Conservation (phyloP, 2,888 invertebrate species). For the Ditula angustiorana region DNA sequence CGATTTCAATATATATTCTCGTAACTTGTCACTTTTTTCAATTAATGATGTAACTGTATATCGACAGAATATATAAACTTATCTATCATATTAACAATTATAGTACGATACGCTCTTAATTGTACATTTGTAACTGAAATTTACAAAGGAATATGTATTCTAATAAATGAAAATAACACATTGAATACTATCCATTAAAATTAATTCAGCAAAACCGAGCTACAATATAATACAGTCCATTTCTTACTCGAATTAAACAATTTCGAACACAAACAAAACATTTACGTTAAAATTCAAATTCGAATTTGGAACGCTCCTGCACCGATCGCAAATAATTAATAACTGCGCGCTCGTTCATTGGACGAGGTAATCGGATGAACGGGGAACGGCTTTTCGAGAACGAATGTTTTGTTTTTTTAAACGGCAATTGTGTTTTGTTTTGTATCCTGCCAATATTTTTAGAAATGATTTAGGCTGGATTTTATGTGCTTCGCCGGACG, state of each 20-base stretch:
- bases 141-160: too few relatives aligned
- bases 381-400: slow-evolving; percentile 61
- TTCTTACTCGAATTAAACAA: slow-evolving; percentile 25
- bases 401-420: slow-evolving; percentile 51
- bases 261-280: slow-evolving; percentile 19
- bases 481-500: not conserved
- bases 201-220: slow-evolving; percentile 1
- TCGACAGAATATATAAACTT: too few relatives aligned
- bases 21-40: too few relatives aligned
- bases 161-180: too few relatives aligned
- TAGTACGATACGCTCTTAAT: too few relatives aligned
- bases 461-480: slow-evolving; percentile 1
- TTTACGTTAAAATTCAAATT: slow-evolving; percentile 32
- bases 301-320: slow-evolving; percentile 53
- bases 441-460: slow-evolving; percentile 3
- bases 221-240: slow-evolving; percentile 5
- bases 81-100: too few relatives aligned
- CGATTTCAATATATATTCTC: too few relatives aligned
- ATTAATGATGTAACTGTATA: too few relatives aligned
- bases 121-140: too few relatives aligned
- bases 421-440: slow-evolving; percentile 2
- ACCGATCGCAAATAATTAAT: slow-evolving; percentile 73
- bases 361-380: slow-evolving; percentile 71
- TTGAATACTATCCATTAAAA: too few relatives aligned
- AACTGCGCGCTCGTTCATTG: slow-evolving; percentile 70